A percentile compares a stretch with the other conserved stretches of the same genome.
These are phyloP conservation scores for Mormyrus hasselquistii DNA, from an alignment of 2,797 vertebrate species.

Conservation along the genomic window DNA sequence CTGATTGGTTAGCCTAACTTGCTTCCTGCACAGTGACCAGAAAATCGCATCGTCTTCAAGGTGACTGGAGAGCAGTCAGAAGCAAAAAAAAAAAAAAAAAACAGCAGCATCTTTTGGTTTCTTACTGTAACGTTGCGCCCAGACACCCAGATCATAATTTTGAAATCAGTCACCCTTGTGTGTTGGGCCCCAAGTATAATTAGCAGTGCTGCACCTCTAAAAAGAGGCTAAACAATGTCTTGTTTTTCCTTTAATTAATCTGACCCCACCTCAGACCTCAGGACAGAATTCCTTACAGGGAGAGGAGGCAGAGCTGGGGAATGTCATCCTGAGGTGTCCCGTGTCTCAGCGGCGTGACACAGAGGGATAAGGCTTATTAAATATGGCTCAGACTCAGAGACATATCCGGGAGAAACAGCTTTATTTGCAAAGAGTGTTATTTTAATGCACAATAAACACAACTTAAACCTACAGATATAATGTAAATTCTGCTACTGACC, in stretches of 20 bases:
- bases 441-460: neutral
- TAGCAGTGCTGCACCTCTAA: neutral
- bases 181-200: neutral
- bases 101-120: neutral
- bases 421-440: neutral
- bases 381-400: neutral
- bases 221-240: neutral
- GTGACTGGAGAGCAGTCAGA: neutral
- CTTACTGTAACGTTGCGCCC: neutral
- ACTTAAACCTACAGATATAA: neutral
- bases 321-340: neutral
- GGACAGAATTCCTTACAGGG: neutral
- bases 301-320: neutral
- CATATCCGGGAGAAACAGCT: neutral
- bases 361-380: neutral
- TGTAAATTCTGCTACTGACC: neutral
- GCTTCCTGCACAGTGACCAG: neutral
- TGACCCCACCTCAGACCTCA: neutral
- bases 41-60: neutral
- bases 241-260: conserved; percentile 6
- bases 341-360: neutral
- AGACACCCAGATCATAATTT: neutral
- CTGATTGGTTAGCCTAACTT: neutral
- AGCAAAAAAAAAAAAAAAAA: neutral
- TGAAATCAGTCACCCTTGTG: conserved; percentile 1